Evolutionary conservation across 1,140 invertebrate genomes (phyloP).

Genomic region (Chironomus striatipennis): DNA sequence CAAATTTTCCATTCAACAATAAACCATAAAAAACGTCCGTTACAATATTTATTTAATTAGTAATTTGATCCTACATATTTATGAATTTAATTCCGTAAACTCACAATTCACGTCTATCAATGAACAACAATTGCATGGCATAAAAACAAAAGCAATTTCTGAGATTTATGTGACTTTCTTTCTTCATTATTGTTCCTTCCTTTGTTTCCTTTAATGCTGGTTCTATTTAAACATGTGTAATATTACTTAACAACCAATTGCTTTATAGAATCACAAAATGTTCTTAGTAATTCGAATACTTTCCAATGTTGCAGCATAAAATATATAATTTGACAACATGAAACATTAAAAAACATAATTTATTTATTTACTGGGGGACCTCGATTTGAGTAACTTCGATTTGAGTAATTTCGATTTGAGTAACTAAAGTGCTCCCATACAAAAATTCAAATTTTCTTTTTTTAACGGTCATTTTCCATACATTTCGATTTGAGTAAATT

Average conservation of each 20-base stretch:
- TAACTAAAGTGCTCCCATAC: too few relatives aligned
- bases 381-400: too few relatives aligned
- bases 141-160: background rate
- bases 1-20: background rate
- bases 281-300: background rate
- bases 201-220: background rate
- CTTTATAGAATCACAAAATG: background rate
- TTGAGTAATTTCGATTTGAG: too few relatives aligned
- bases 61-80: background rate
- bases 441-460: too few relatives aligned
- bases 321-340: constrained; percentile 2
- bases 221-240: background rate
- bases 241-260: background rate
- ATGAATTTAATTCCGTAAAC: too few relatives aligned
- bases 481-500: too few relatives aligned
- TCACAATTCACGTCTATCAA: too few relatives aligned
- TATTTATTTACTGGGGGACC: background rate
- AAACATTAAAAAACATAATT: constrained; percentile 15
- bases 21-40: background rate
- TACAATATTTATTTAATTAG: background rate
- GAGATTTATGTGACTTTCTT: background rate
- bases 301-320: background rate
- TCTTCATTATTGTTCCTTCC: too few relatives aligned
- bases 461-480: too few relatives aligned
- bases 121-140: background rate